phyloP scores from a whole-genome alignment of 2,797 vertebrate species.

The Propithecus deckenii region DNA sequence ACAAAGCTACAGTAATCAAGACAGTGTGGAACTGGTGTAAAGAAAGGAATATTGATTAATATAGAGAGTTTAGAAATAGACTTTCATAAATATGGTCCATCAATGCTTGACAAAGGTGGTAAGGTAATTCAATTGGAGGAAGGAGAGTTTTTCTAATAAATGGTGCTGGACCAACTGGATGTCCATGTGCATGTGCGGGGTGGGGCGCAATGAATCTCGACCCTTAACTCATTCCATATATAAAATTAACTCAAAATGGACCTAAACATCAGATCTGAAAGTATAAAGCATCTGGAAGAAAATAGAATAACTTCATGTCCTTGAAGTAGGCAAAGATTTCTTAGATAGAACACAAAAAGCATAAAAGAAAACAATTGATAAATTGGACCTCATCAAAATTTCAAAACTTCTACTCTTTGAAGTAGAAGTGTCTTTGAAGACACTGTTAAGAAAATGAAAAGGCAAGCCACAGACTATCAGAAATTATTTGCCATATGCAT shows the following conservation, averaged over 20 bases:
- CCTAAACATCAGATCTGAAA: neutral
- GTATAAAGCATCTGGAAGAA: neutral
- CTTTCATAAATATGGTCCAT: neutral
- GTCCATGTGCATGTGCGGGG: neutral
- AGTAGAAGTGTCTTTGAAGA: neutral
- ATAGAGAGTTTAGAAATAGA: neutral
- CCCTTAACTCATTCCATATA: neutral
- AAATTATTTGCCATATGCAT: neutral
- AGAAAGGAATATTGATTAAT: too few species aligned
- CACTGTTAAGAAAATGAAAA: neutral
- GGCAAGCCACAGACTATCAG: neutral
- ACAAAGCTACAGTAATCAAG: too few species aligned
- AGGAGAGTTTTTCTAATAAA: neutral
- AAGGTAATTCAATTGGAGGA: neutral
- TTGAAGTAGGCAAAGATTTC: neutral
- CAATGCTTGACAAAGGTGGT: neutral
- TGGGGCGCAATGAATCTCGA: neutral
- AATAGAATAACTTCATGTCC: neutral
- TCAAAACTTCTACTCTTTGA: neutral
- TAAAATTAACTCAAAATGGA: neutral
- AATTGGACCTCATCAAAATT: neutral
- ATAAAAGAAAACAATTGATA: neutral
- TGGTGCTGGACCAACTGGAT: neutral
- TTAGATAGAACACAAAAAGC: neutral
- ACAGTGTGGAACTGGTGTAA: too few species aligned